Evolutionary conservation across 2,888 invertebrate species (phyloP).

Genomic region (Oscheius myriophilus): DNA sequence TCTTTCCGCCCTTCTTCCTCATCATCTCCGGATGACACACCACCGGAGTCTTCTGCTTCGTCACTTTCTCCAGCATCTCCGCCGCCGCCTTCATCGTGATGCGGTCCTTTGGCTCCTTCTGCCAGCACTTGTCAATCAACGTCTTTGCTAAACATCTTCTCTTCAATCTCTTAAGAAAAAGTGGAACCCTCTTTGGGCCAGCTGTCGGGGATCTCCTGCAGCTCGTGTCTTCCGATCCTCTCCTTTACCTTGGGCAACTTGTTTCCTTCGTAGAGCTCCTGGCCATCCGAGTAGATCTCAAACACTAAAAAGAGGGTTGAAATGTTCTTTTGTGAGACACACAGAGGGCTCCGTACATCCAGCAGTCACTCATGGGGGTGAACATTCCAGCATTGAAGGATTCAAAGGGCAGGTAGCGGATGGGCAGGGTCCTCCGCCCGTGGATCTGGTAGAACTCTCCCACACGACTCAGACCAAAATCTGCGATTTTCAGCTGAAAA

Average conservation of each 20-base stretch:
- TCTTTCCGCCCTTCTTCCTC: too few species aligned
- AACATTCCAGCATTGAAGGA: too few species aligned
- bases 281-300: neutral
- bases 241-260: neutral
- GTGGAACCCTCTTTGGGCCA: neutral
- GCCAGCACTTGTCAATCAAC: too few species aligned
- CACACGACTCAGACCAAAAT: slow-evolving; percentile 12
- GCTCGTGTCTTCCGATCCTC: neutral
- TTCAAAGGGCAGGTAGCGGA: neutral
- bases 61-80: too few species aligned
- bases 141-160: too few species aligned
- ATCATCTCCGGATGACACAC: too few species aligned
- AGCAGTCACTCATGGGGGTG: too few species aligned
- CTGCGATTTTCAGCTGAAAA: slow-evolving; percentile 1
- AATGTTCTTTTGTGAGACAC: neutral
- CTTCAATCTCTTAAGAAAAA: too few species aligned
- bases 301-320: neutral
- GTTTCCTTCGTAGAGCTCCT: neutral
- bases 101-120: too few species aligned
- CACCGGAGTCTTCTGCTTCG: too few species aligned
- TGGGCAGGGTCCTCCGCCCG: neutral
- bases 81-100: too few species aligned
- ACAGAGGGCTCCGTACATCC: neutral
- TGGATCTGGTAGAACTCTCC: slow-evolving; percentile 16
- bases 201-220: neutral